A percentile compares a stretch with the other conserved stretches of the same genome.
Conservation (phyloP, 2,113 vertebrate species). For the Syrrhaptes paradoxus region DNA sequence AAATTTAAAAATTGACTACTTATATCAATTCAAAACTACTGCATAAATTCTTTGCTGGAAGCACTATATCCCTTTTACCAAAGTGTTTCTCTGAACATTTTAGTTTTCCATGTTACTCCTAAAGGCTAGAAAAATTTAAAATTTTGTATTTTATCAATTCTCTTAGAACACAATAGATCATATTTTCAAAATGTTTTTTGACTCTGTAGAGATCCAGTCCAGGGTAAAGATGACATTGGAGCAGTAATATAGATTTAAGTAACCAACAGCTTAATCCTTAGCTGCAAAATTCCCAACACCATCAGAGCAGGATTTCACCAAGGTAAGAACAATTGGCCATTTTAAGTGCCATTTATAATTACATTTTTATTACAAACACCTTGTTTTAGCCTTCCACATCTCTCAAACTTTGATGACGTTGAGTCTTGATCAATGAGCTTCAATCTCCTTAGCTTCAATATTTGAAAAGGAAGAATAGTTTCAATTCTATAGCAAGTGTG, state of each 20-base stretch:
- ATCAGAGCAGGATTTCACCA: neutral
- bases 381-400: neutral
- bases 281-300: neutral
- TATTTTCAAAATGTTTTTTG: neutral
- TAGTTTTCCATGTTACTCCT: neutral
- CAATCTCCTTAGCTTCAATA: neutral
- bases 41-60: neutral
- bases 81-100: neutral
- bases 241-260: neutral
- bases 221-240: neutral
- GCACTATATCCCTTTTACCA: neutral
- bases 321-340: neutral
- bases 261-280: neutral
- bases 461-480: neutral
- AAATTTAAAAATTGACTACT: neutral
- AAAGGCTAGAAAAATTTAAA: neutral
- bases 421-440: neutral
- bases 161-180: neutral
- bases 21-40: neutral
- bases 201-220: neutral
- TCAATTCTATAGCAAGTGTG: neutral
- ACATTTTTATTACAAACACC: neutral
- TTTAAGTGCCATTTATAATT: neutral
- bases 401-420: neutral
- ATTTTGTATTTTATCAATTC: neutral